Percentiles rank a stretch among this genome's conserved stretches.
These are phyloP conservation scores for Furcifer pardalis DNA, from an alignment of 2,797 vertebrate species.

Conservation along the genomic window DNA sequence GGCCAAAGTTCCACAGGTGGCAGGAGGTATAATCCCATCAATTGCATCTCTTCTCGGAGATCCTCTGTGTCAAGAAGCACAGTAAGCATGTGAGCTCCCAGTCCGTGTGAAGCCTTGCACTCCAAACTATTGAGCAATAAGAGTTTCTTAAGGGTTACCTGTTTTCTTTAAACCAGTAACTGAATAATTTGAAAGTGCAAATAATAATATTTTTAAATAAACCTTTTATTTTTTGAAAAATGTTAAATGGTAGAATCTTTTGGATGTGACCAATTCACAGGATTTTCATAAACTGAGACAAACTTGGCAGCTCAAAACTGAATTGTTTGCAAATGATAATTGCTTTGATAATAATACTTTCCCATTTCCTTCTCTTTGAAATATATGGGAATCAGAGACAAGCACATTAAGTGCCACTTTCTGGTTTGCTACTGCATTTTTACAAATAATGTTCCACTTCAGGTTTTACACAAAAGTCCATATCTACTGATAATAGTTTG, in stretches of 20 bases:
- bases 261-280: too few species aligned
- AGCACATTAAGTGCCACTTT: background rate
- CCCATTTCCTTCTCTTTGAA: background rate
- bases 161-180: background rate
- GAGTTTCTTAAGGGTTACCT: too few species aligned
- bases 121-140: too few species aligned
- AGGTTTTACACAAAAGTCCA: fast-evolving
- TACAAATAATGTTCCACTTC: background rate
- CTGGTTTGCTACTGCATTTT: background rate
- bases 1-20: too few species aligned
- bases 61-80: too few species aligned
- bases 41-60: too few species aligned
- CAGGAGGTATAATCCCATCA: too few species aligned
- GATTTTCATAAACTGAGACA: too few species aligned
- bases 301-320: too few species aligned
- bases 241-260: too few species aligned
- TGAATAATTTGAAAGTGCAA: background rate
- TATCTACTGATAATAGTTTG: slow-evolving; percentile 56
- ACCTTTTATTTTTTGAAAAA: background rate
- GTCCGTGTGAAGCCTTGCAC: too few species aligned
- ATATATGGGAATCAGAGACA: background rate
- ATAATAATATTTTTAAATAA: background rate
- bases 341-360: background rate
- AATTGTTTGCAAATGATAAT: background rate
- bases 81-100: too few species aligned